Conservation (phyloP, 1,140 invertebrate genomes). For the Drosophila leontia region DNA sequence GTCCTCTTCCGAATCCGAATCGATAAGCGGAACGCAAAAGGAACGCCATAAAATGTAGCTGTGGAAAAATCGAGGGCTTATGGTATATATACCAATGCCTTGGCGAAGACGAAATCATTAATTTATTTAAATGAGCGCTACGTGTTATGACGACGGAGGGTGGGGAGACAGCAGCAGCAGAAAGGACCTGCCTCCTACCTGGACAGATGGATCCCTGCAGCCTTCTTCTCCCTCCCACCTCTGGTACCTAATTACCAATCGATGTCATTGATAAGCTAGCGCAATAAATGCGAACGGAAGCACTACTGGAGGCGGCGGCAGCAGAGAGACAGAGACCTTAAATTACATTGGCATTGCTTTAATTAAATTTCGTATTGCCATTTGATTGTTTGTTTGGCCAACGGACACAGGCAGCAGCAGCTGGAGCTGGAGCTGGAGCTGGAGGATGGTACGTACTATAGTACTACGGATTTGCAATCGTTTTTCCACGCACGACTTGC, state of each 20-base stretch:
- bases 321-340: constrained; percentile 8
- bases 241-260: constrained; percentile 67
- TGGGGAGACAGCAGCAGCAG: neutral
- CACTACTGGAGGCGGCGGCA: neutral
- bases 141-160: constrained; percentile 59
- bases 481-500: constrained; percentile 53
- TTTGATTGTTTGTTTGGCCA: constrained; percentile 67
- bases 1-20: constrained; percentile 55
- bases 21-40: constrained; percentile 41
- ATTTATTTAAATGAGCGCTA: constrained; percentile 78
- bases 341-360: constrained; percentile 50
- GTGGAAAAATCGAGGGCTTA: constrained; percentile 30
- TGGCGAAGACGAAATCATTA: constrained; percentile 56
- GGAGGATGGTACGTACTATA: constrained; percentile 1
- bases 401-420: constrained; percentile 3
- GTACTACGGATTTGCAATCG: constrained; percentile 36
- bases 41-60: constrained; percentile 67
- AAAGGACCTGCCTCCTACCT: constrained; percentile 1
- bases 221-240: neutral
- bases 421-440: neutral
- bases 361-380: constrained; percentile 73
- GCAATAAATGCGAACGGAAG: constrained; percentile 18
- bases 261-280: constrained; percentile 65
- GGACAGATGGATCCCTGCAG: constrained; percentile 14
- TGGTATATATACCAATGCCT: neutral